phyloP scores from a whole-genome alignment of 2,797 vertebrate genomes.

The Ciconia nigra region DNA sequence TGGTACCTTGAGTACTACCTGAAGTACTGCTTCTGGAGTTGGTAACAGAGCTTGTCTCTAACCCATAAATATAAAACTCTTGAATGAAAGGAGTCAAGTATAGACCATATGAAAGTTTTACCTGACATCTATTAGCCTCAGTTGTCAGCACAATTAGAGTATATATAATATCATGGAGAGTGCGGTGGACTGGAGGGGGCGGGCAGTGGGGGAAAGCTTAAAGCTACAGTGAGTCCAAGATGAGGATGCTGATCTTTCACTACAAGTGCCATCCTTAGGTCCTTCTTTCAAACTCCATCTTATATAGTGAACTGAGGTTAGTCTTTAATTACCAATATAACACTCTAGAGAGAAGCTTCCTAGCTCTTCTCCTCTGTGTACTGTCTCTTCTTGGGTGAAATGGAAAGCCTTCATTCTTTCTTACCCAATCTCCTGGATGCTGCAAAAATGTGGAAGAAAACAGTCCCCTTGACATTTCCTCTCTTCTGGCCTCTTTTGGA shows the following conservation, averaged over 20 bases:
- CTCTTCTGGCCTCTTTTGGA: not conserved
- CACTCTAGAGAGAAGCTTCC: not conserved
- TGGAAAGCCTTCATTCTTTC: not conserved
- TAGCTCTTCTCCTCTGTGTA: not conserved
- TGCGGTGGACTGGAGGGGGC: no score
- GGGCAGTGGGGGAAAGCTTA: not conserved
- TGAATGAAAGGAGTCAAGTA: not conserved
- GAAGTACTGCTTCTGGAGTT: not conserved
- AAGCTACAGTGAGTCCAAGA: not conserved
- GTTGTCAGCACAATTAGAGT: not conserved
- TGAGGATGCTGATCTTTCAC: not conserved
- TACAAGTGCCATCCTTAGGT: not conserved
- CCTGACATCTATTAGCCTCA: not conserved
- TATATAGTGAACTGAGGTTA: not conserved
- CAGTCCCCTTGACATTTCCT: not conserved
- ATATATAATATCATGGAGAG: not conserved
- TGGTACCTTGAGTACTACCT: not conserved
- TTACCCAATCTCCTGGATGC: not conserved
- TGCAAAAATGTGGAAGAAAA: not conserved
- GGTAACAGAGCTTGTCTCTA: not conserved
- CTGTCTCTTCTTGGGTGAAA: not conserved
- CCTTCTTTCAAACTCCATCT: not conserved
- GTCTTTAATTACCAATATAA: not conserved
- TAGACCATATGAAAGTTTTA: not conserved
- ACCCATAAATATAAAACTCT: not conserved